Conservation (phyloP, 2,797 vertebrate genomes). For the Tadarida brasiliensis region DNA sequence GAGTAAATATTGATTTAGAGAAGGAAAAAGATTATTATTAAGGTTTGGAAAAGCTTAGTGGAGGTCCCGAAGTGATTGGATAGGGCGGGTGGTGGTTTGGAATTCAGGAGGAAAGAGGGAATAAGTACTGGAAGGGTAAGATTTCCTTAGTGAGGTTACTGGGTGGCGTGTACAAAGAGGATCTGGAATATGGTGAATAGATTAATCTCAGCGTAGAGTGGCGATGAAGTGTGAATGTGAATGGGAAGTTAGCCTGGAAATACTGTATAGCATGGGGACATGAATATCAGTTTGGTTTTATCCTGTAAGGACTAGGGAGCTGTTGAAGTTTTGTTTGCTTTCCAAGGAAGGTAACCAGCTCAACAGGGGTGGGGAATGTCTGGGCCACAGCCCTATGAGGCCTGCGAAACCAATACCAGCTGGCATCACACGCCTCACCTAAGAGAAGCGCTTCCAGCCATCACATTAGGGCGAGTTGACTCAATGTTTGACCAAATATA, state of each 20-base stretch:
- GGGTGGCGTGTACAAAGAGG: background rate
- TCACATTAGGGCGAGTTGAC: too few species aligned
- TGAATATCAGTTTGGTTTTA: background rate
- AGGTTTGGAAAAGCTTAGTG: background rate
- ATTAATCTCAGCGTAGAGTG: background rate
- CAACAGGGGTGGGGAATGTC: too few species aligned
- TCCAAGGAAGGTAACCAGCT: background rate
- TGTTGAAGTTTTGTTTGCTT: background rate
- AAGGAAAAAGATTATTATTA: background rate
- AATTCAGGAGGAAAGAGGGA: background rate
- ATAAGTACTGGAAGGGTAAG: background rate
- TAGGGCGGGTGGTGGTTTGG: background rate
- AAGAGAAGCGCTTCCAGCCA: too few species aligned
- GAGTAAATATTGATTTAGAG: background rate
- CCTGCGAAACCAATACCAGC: too few species aligned
- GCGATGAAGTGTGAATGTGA: background rate
- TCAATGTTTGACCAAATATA: too few species aligned
- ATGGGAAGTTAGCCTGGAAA: constrained; percentile 8
- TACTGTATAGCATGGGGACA: background rate
- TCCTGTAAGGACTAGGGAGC: background rate
- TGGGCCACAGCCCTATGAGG: too few species aligned
- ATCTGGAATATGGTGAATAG: background rate
- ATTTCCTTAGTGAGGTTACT: too few species aligned
- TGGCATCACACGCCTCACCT: too few species aligned
- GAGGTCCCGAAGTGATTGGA: background rate